A percentile compares a stretch with the other conserved stretches of the same genome.
Evolutionary conservation across 2,113 vertebrate species (phyloP).

Genomic region (Thryonomys swinderianus): DNA sequence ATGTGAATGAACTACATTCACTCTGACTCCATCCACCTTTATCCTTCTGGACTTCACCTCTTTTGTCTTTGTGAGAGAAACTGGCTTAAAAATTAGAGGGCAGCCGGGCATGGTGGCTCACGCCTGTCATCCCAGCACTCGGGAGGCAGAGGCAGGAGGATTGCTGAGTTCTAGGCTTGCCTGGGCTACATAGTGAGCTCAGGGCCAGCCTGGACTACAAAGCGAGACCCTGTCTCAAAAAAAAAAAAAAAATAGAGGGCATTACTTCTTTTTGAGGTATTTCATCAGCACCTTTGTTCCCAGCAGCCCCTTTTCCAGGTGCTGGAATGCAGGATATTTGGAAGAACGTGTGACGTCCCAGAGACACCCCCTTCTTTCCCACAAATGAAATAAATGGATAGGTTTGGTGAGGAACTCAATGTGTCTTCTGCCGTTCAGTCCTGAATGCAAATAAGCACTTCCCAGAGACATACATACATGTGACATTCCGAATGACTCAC

Average conservation of each 20-base stretch:
- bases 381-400: neutral
- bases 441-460: conserved; percentile 19
- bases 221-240: no score
- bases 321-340: neutral
- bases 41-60: neutral
- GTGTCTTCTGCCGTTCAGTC: neutral
- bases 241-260: no score
- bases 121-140: no score
- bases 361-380: neutral
- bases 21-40: neutral
- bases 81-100: neutral
- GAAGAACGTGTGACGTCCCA: neutral
- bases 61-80: neutral
- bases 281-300: neutral
- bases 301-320: neutral
- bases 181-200: no score
- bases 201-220: no score
- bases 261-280: neutral
- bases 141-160: no score
- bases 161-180: no score
- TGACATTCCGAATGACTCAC: neutral
- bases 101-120: no score
- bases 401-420: neutral
- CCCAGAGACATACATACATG: neutral
- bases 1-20: neutral